These are phyloP conservation scores for Alcedo quadribrachys DNA, from an alignment of 2,797 vertebrate genomes.

Conservation along the genomic window DNA sequence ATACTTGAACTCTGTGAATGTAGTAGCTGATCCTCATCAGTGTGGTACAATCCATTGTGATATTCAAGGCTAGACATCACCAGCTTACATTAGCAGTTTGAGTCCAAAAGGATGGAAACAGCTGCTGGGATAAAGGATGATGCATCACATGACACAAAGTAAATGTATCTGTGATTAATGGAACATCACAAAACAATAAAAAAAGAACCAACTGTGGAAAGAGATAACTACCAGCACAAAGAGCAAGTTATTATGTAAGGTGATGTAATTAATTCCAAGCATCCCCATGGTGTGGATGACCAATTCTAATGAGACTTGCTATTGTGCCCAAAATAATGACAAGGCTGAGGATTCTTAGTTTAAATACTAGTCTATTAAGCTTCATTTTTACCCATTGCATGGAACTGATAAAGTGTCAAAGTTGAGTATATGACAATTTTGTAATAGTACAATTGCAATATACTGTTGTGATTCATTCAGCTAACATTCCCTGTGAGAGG, in stretches of 20 bases:
- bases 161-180: constrained; percentile 92
- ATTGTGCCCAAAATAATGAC: constrained; percentile 73
- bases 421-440: constrained; percentile 61
- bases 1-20: constrained; percentile 14
- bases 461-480: constrained; percentile 43
- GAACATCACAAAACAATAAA: constrained; percentile 79
- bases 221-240: constrained; percentile 89
- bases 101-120: constrained; percentile 74
- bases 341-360: constrained; percentile 40
- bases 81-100: constrained; percentile 84
- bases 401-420: constrained; percentile 60
- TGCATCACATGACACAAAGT: constrained; percentile 86
- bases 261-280: constrained; percentile 88
- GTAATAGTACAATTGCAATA: constrained; percentile 55
- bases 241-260: constrained; percentile 84
- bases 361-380: constrained; percentile 61
- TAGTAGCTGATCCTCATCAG: constrained; percentile 60
- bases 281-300: constrained; percentile 65
- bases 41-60: constrained; percentile 57
- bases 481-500: not conserved
- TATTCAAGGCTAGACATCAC: constrained; percentile 78
- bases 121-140: constrained; percentile 77
- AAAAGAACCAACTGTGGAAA: constrained; percentile 83
- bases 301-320: constrained; percentile 46
- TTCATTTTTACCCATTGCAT: constrained; percentile 53